Base-by-base conservation (phyloP, 1,140 invertebrate genomes). In the Drosophila trapezifrons region DNA sequence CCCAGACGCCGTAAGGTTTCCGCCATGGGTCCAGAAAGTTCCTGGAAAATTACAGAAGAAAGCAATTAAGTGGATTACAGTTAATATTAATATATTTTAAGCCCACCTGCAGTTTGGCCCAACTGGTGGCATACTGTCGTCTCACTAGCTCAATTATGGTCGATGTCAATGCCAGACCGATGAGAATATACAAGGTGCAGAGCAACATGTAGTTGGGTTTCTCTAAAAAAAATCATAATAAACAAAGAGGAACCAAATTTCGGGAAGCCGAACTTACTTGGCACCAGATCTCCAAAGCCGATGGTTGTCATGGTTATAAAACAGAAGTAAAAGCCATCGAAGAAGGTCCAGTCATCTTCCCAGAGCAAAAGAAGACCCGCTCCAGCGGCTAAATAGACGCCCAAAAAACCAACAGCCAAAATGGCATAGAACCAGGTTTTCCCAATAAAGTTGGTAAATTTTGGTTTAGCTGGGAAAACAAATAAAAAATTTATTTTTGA, bases 261-360 rank as follows among this genome's bases (percentile, higher is more conserved):
- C 27, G 27, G 8, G 27, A 29, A 9, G 27, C 8, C 8, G 7
- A 32, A 93, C 94, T 95, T 93, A 96, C 97, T 96, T 81, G 97
- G 97, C 42, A 98, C 97, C 20, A 98, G 93, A 93, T 98, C 97
- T 32, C 97, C 97, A 81, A 98, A 98, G 17, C 97, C 97, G 75
- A 98, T 98, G 0, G 97, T 98, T 55, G 97, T 98, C 96, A 98
- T 97, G 0, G 97, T 98, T 49, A 98, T 97, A 86, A 98, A 98
- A 84, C 97, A 98, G 83, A 98, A 98, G 92, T 98, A 98, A 91
- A 98, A 98, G 17, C 97, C 96, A 78, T 98, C 97, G 78, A 98
- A 97, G 92, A 98, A 98, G 3, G 94, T 95, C 97, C 97, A 98
- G 45, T 97, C 96, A 66, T 96, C 95, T 85, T 97, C 96, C 95